Percentiles rank a stretch among this genome's conserved stretches.
Evolutionary conservation across 2,888 invertebrate species (phyloP).

Genomic region (Standfussiana lucernea): DNA sequence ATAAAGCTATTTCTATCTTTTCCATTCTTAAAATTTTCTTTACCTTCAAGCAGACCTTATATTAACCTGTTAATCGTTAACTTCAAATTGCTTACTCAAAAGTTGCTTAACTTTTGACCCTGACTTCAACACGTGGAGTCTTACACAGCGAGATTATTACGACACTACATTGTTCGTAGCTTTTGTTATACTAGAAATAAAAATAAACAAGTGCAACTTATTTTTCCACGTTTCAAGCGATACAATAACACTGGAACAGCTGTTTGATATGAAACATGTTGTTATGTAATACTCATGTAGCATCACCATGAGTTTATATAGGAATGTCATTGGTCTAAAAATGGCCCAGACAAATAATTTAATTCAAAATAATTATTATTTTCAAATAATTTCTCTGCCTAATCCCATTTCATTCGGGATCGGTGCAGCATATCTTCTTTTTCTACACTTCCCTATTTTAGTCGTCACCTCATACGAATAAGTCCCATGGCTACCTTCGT

Average conservation of each 20-base stretch:
- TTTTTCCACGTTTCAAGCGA: constrained; percentile 46
- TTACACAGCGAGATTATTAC: constrained; percentile 3
- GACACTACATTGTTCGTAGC: constrained; percentile 11
- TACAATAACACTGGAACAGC: constrained; percentile 54
- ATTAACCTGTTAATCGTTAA: not conserved
- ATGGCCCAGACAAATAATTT: not conserved
- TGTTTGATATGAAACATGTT: constrained; percentile 40
- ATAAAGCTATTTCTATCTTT: not conserved
- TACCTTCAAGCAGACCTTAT: not conserved
- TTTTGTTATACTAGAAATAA: constrained; percentile 47
- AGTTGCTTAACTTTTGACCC: constrained; percentile 21
- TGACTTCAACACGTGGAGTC: constrained; percentile 9
- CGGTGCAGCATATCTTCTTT: not conserved
- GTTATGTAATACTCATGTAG: constrained; percentile 21
- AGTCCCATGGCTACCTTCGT: not conserved
- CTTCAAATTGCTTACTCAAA: not conserved
- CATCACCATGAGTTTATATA: not conserved
- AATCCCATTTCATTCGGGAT: not conserved
- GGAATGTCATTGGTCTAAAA: not conserved
- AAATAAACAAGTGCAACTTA: constrained; percentile 51
- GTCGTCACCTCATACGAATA: not conserved
- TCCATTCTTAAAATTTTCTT: not conserved
- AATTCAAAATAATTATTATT: no score
- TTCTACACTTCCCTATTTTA: not conserved
- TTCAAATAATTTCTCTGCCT: no score